Base-by-base conservation (phyloP, 1,140 invertebrate genomes). In the Solenopsis invicta region DNA sequence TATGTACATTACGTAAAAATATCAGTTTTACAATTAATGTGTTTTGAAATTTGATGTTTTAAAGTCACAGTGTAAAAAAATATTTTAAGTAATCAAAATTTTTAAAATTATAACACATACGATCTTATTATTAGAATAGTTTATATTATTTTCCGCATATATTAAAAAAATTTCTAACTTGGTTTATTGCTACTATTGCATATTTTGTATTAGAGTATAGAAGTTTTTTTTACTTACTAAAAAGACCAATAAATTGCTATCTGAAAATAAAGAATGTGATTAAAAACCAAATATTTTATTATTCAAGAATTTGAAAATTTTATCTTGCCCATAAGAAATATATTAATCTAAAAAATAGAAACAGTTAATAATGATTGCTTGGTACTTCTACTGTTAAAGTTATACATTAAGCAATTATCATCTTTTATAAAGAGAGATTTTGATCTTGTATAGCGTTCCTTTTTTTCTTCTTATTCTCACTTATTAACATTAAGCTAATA, bases 401-500 rank as follows among this genome's bases (percentile, higher is more conserved):
- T 24, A 76, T 16, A 76, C 10, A 45, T 24, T 41, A 9, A 59
- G 5, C 9, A 74, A 18, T 24, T 61, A 50, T 24, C 45, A 50
- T 9, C 13, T 64, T 64, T 37, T 2, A 29, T 29, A 67, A 45
- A 41, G 21, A 4, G 5, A 45, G 16, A 45, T 18, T 4, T 67
- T 21, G 0, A 41, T 8, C n/a, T 67, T 45, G 21, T 21, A 45
- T 67, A 1, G 13, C 13, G 16, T 69, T 13, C 48, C 5, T 48
- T 2, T 24, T 13, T 18, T 50, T 69, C 41, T 69, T 50, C 13
- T 48, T 29, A 48, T 66, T 78, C 13, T 66, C 12, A 52, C 13
- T 78, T 54, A 80, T 67, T 80, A 67, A 34, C 21, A 8, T 9
- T 64, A 67, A 67, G 12, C 48, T 54, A 67, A 80, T 37, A 16